Evolutionary conservation across 2,797 vertebrate species (phyloP), one percentile per base, ranked within the genome.

Genomic region (Gastrophryne carolinensis): DNA sequence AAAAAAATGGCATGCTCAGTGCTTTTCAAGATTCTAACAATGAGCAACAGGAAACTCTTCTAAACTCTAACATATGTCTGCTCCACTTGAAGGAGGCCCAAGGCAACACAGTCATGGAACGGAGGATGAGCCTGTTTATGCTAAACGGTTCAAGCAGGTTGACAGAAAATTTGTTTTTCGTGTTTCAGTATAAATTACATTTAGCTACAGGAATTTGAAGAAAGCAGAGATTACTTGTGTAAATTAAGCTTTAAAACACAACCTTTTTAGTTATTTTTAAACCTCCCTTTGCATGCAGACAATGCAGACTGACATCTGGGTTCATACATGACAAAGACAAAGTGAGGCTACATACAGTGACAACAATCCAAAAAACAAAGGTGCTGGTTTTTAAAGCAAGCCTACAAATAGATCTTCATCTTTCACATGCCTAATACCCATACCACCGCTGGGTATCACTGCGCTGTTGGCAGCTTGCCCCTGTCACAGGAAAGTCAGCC

Each of bases 1-100:
- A 71, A 0, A 71, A 0, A 82, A 62, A 66, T n/a, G 0, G 0
- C 26, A 15, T 0, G 13, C 49, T 52, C 39, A 58, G 27, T 52
- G 39, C 63, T 68, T 79, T 83, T 66, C 54, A 60, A 57, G 67
- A 49, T 44, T 65, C 49, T 29, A 50, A 54, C 60, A 35, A 75
- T 78, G 66, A 66, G 53, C 19, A 54, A 49, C 52, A 69, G 62
- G 65, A 70, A 64, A 61, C 62, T 19, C 52, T 13, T 17, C 29
- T 27, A 52, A 34, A 54, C 19, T 30, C 47, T n/a, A 65, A 58
- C 52, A 50, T 41, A 73, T 70, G 72, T 78, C 71, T 71, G 57
- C 17, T 17, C 75, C 57, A 66, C 68, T 72, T 65, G 67, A 50
- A 41, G 27, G 30, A 49, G 65, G 30, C 39, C 60, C 67, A 65